Base-by-base conservation (phyloP, 1,140 invertebrate genomes). In the Drosophila obscura region DNA sequence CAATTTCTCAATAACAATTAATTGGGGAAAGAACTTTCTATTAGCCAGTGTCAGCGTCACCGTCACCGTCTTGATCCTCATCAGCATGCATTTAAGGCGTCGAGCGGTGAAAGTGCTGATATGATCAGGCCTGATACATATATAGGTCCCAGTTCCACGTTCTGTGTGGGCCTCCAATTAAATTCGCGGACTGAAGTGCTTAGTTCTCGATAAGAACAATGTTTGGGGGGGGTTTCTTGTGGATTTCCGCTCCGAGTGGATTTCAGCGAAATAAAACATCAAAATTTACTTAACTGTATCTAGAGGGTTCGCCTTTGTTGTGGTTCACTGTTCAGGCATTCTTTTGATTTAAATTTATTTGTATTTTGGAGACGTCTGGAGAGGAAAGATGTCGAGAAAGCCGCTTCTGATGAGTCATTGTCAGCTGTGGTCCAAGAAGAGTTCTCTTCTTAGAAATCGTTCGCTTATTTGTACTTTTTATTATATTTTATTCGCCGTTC, bases 281-380 rank as follows among this genome's bases (percentile, higher is more conserved):
- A 71, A 77, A 88, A 67, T 89, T 80, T 88, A 88, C 83, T 88
- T 88, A 88, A 88, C 83, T 83, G 83, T 88, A 83, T 77, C 76
- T 88, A 87, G 76, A 83, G 82, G 75, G 71, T 53, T 62, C 6
- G 60, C 16, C 24, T 45, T 9, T 65, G 31, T 73, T 73, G 55
- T 66, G 26, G 28, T 45, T 62, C 19, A 19, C 13, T 50, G 11
- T 52, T 16, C 43, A 44, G 52, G 4, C 41, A 24, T 48, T 52
- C 28, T 67, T 80, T 73, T 62, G 43, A 68, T 73, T 80, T 63
- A 68, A 80, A 64, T 73, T 62, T 64, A 66, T 57, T 69, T 69
- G 45, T 55, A 46, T 74, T 65, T 58, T 28, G 9, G 72, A 49
- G 62, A 58, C 45, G 72, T 68, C 50, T 60, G 71, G n/a, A 35